Evolutionary conservation across 1,140 invertebrate genomes (phyloP), one percentile per base, ranked within the genome.

Genomic region (Coboldia fuscipes): DNA sequence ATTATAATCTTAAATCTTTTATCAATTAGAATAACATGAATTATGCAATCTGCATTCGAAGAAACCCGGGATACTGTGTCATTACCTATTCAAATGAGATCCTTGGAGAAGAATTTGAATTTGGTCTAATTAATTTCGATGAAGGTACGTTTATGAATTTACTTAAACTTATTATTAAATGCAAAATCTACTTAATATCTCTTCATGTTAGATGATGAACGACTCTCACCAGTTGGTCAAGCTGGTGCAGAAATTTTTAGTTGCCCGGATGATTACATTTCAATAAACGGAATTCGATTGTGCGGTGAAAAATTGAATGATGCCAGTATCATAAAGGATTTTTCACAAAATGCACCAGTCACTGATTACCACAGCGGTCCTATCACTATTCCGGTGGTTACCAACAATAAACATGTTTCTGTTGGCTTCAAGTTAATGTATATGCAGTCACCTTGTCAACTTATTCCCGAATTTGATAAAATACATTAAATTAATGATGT

Each of bases 221-320:
- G 61, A 10, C 49, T 71, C 2, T 62, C 75, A 15, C 61, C 68
- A 10, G 57, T 61, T 30, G 65, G 63, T 0, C 70, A 77, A 47
- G 75, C 75, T 2, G 76, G 75, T 0, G 65, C 69, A 18, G 75
- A 76, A 33, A 63, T 74, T 34, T 64, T 69, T 40, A 71, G 75
- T 45, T 80, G 75, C 44, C 74, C 74, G 0, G 65, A 67, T 34
- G 75, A 80, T 44, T 81, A 69, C 47, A 57, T 81, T 17, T 50
- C 72, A 1, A 57, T 78, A 33, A 65, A 72, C 38, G 70, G 70
- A 12, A 61, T 67, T 8, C 56, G 75, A 37, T 52, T 79, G 5
- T 79, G 76, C 43, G 76, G 76, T 1, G 70, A 75, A 33, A 58
- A 66, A n/a, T 57, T 81, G 2, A 79, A 79, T 44, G 75, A 78